Conservation (phyloP, 2,113 vertebrate species). For the Elephas maximus region DNA sequence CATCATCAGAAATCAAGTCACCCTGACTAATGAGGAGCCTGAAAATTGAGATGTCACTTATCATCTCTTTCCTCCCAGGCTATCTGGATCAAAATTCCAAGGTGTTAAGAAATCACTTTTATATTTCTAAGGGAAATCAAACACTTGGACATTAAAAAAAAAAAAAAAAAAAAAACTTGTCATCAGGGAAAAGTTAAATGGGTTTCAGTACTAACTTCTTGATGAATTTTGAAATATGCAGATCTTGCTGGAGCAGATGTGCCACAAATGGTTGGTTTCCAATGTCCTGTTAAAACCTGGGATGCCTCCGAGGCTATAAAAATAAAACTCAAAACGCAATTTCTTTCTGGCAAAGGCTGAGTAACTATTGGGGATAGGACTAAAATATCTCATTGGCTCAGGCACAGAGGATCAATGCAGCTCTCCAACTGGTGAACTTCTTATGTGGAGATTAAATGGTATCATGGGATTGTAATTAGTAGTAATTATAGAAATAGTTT, state of each 20-base stretch:
- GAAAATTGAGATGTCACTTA: slow-evolving; percentile 66
- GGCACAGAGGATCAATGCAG: slow-evolving; percentile 60
- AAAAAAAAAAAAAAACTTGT: neutral
- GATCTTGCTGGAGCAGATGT: slow-evolving; percentile 73
- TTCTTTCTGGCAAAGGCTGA: slow-evolving; percentile 65
- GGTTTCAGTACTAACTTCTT: slow-evolving; percentile 54
- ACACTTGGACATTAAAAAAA: neutral
- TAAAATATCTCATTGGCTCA: slow-evolving; percentile 68
- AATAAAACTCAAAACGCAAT: slow-evolving; percentile 74
- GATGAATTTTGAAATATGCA: slow-evolving; percentile 68
- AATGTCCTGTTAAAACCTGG: slow-evolving; percentile 70
- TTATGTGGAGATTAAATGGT: slow-evolving; percentile 76
- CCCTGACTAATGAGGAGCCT: slow-evolving; percentile 59
- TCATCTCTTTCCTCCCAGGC: slow-evolving; percentile 30
- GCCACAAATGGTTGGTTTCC: slow-evolving; percentile 71
- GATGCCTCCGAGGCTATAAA: slow-evolving; percentile 65
- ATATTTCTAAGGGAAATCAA: slow-evolving; percentile 60
- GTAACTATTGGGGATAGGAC: slow-evolving; percentile 44
- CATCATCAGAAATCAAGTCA: slow-evolving; percentile 53
- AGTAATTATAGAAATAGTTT: slow-evolving; percentile 75
- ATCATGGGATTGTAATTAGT: slow-evolving; percentile 80
- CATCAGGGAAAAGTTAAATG: slow-evolving; percentile 54
- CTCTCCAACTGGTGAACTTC: slow-evolving; percentile 63
- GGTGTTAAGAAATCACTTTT: slow-evolving; percentile 53
- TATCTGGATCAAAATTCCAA: slow-evolving; percentile 63